Percentiles rank a stretch among this genome's conserved stretches.
These are phyloP conservation scores for Rhinella marina DNA, from an alignment of 2,797 vertebrate species.

Conservation along the genomic window DNA sequence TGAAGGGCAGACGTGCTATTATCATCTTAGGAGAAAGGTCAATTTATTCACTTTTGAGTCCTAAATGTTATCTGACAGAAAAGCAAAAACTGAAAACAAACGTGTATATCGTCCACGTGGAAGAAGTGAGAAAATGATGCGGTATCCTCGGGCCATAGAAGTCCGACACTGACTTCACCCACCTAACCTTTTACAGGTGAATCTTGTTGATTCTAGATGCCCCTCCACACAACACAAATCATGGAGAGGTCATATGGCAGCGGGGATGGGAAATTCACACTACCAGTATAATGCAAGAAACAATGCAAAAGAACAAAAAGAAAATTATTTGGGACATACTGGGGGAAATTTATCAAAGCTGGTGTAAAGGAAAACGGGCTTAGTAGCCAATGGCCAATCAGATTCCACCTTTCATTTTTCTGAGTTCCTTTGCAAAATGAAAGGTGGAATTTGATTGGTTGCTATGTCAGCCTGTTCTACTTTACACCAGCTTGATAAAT, in stretches of 20 bases:
- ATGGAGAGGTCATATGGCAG: conserved; percentile 55
- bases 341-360: too few relatives aligned
- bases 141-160: conserved; percentile 3
- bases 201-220: conserved; percentile 44
- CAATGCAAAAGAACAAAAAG: conserved; percentile 21
- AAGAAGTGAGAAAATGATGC: background rate
- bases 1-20: too few relatives aligned
- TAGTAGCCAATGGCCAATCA: too few relatives aligned
- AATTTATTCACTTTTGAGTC: background rate
- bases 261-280: conserved; percentile 45
- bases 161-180: conserved; percentile 29
- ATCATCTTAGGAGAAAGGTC: background rate
- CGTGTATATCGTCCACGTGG: background rate
- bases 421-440: too few relatives aligned
- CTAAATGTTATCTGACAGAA: background rate
- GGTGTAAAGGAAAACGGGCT: too few relatives aligned
- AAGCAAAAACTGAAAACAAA: background rate
- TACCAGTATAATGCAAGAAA: conserved; percentile 47
- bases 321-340: conserved; percentile 20
- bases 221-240: conserved; percentile 41
- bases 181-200: conserved; percentile 52
- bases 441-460: too few relatives aligned
- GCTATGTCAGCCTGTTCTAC: too few relatives aligned
- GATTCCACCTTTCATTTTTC: too few relatives aligned
- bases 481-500: too few relatives aligned